Evolutionary conservation across 2,888 invertebrate species (phyloP).

Genomic region (Heliconius cydno): DNA sequence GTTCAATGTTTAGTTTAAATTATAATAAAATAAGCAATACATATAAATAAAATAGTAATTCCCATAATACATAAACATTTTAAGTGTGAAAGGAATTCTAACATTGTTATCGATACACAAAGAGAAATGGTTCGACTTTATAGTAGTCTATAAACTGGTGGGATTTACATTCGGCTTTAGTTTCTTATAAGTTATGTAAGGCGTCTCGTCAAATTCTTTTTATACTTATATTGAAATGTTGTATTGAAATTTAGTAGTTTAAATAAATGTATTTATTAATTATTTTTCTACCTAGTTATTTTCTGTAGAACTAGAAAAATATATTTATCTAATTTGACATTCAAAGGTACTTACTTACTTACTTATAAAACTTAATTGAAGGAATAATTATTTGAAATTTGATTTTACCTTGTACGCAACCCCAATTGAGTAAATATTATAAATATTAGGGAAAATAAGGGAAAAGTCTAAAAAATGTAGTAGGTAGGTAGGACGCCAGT

Average conservation of each 20-base stretch:
- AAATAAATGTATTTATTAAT: no score
- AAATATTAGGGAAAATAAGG: no score
- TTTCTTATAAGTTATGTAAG: conserved; percentile 15
- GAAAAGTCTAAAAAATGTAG: no score
- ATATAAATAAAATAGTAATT: not conserved
- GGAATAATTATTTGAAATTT: no score
- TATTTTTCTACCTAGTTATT: no score
- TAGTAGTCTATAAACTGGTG: conserved; percentile 11
- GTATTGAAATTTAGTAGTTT: not conserved
- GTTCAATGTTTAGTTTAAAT: not conserved
- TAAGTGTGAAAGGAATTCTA: not conserved
- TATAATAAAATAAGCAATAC: not conserved
- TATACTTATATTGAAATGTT: not conserved
- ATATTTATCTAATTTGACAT: no score
- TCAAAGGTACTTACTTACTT: no score
- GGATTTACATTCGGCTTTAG: conserved; percentile 3
- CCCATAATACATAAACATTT: not conserved
- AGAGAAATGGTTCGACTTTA: conserved; percentile 9
- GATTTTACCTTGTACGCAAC: no score
- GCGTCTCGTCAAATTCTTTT: not conserved
- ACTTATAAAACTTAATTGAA: no score
- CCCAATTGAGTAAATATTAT: no score
- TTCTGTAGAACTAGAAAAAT: no score
- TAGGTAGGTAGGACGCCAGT: no score
- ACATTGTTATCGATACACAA: not conserved